phyloP scores from a whole-genome alignment of 2,888 invertebrate species.

The Heliothis peltigera region DNA sequence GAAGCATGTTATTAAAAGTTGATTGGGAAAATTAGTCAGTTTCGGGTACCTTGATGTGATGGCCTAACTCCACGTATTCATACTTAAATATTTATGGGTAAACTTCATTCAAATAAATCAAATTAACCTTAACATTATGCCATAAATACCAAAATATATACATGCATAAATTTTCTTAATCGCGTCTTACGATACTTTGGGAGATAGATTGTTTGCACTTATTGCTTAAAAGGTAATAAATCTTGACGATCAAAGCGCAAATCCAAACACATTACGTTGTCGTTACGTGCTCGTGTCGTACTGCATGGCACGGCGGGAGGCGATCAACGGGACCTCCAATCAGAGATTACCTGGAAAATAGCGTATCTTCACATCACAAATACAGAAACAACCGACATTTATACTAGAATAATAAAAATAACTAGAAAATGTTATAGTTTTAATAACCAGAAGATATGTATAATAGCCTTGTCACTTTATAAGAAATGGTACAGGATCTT shows the following conservation, averaged over 20 bases:
- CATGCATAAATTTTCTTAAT: conserved; percentile 2
- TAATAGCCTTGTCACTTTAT: conserved; percentile 10
- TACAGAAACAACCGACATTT: conserved; percentile 59
- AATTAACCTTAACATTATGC: background rate
- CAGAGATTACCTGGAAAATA: conserved; percentile 80
- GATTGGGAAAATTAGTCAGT: too few species aligned
- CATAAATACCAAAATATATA: background rate
- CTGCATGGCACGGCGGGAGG: conserved; percentile 59
- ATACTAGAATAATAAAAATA: conserved; percentile 42
- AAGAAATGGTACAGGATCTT: conserved; percentile 14
- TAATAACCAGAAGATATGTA: conserved; percentile 9
- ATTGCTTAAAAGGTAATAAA: conserved; percentile 40
- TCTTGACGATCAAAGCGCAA: conserved; percentile 45
- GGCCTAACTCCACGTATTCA: too few species aligned
- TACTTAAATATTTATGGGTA: too few species aligned
- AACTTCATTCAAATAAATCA: background rate
- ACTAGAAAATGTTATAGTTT: conserved; percentile 46
- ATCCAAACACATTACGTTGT: conserved; percentile 42
- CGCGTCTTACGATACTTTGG: background rate
- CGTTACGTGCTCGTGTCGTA: conserved; percentile 50
- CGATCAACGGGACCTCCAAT: conserved; percentile 79
- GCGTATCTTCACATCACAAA: conserved; percentile 70
- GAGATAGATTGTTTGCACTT: conserved; percentile 13
- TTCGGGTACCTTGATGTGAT: too few species aligned
- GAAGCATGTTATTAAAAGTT: too few species aligned